These are phyloP conservation scores for Centropyge bicolor DNA, from an alignment of 2,797 vertebrate species.

Conservation along the genomic window DNA sequence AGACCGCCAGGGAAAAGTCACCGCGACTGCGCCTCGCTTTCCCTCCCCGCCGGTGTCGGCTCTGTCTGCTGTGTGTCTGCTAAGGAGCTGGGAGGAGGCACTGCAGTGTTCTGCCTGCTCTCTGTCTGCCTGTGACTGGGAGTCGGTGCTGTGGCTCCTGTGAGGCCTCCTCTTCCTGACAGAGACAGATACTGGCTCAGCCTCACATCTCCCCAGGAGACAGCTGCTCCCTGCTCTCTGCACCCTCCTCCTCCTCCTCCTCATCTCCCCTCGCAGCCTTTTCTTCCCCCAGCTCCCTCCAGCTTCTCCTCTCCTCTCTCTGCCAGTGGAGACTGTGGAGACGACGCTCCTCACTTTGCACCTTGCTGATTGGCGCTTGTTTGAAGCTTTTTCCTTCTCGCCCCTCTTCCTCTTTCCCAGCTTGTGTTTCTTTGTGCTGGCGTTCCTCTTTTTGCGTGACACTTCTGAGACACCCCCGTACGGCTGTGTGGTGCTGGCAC, in stretches of 20 bases:
- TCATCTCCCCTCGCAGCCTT: slow-evolving; percentile 47
- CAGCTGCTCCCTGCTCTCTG: slow-evolving; percentile 69
- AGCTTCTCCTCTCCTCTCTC: slow-evolving; percentile 68
- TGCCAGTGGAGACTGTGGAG: slow-evolving; percentile 81
- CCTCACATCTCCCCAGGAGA: slow-evolving; percentile 69
- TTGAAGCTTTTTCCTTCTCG: slow-evolving; percentile 71
- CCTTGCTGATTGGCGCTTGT: slow-evolving; percentile 70
- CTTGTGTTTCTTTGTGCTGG: slow-evolving; percentile 74
- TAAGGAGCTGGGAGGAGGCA: slow-evolving; percentile 59
- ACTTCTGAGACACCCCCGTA: slow-evolving; percentile 72
- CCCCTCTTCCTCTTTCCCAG: slow-evolving; percentile 70
- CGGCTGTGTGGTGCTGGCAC: slow-evolving; percentile 39
- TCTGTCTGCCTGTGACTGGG: slow-evolving; percentile 64
- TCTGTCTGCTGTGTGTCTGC: slow-evolving; percentile 64
- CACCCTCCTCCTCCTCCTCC: slow-evolving; percentile 41
- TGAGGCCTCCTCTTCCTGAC: slow-evolving; percentile 76
- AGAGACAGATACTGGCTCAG: slow-evolving; percentile 76
- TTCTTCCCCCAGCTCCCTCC: slow-evolving; percentile 63
- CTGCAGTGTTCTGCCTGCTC: slow-evolving; percentile 61
- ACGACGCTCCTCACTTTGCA: slow-evolving; percentile 84
- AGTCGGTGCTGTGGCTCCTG: slow-evolving; percentile 64
- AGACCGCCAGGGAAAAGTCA: slow-evolving; percentile 74
- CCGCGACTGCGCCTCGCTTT: slow-evolving; percentile 38
- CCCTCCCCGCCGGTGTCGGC: slow-evolving; percentile 42
- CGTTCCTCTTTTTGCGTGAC: slow-evolving; percentile 76